These are phyloP conservation scores for Cnemophilus loriae DNA, from an alignment of 2,113 vertebrate species.

Conservation along the genomic window DNA sequence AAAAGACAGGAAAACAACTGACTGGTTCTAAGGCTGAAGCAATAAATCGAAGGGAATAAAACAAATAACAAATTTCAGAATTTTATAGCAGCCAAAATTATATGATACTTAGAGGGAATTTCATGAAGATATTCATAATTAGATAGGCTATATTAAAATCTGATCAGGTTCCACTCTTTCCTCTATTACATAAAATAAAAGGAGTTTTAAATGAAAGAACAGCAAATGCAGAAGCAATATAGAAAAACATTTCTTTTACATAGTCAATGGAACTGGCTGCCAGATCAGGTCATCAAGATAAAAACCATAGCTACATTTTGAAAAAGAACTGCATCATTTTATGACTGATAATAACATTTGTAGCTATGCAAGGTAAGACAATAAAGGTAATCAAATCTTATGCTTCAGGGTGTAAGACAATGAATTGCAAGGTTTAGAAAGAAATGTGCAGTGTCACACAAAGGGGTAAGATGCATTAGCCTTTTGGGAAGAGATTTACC, in stretches of 20 bases:
- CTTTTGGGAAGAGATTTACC: neutral
- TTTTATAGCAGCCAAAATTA: neutral
- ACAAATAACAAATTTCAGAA: neutral
- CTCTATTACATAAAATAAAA: neutral
- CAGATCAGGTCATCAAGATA: conserved; percentile 7
- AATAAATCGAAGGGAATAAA: neutral
- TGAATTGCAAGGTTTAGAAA: conserved; percentile 10
- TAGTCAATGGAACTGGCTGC: neutral
- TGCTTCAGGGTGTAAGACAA: neutral
- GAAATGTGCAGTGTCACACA: neutral
- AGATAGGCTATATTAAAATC: neutral
- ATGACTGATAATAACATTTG: conserved; percentile 1
- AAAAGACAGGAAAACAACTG: neutral
- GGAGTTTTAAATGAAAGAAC: neutral
- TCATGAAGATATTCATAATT: neutral
- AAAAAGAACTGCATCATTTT: conserved; percentile 11
- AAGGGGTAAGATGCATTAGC: neutral
- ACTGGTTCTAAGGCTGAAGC: neutral
- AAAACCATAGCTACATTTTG: neutral
- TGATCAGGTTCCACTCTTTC: neutral
- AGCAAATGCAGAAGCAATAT: neutral
- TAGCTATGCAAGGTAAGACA: conserved; percentile 39
- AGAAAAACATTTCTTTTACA: neutral
- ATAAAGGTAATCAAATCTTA: conserved; percentile 35
- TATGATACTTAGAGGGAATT: neutral